phyloP scores from a whole-genome alignment of 2,888 invertebrate species.

The Dasypolia templi region DNA sequence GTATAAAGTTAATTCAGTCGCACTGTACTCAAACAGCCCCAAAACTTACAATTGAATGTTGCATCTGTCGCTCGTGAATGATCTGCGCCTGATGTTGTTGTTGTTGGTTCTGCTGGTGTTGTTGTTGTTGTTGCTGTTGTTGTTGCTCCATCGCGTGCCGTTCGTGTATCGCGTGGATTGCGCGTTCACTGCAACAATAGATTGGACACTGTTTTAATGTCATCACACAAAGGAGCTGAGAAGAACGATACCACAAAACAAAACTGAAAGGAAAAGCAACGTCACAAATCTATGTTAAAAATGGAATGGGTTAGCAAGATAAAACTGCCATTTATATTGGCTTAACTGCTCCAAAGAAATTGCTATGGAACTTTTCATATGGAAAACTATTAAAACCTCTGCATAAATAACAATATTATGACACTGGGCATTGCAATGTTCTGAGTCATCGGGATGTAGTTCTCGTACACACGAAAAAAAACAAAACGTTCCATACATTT shows the following conservation, averaged over 20 bases:
- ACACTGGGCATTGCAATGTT: too few species aligned
- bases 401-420: too few species aligned
- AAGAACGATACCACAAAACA: too few species aligned
- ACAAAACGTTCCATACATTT: too few species aligned
- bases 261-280: too few species aligned
- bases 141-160: slow-evolving; percentile 81
- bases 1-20: slow-evolving; percentile 19
- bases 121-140: slow-evolving; percentile 76
- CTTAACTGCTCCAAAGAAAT: too few species aligned
- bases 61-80: slow-evolving; percentile 70
- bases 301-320: background rate
- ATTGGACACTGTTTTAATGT: background rate
- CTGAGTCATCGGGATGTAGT: too few species aligned
- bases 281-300: too few species aligned
- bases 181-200: slow-evolving; percentile 73
- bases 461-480: too few species aligned
- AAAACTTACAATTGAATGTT: slow-evolving; percentile 67
- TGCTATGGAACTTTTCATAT: too few species aligned
- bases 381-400: background rate
- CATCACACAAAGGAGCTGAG: too few species aligned
- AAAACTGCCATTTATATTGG: background rate
- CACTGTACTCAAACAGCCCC: slow-evolving; percentile 60
- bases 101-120: slow-evolving; percentile 72
- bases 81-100: slow-evolving; percentile 71
- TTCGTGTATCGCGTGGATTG: slow-evolving; percentile 82